Evolutionary conservation across 2,888 invertebrate genomes (phyloP), one percentile per base, ranked within the genome.

Genomic region (Strigamia maritima): DNA sequence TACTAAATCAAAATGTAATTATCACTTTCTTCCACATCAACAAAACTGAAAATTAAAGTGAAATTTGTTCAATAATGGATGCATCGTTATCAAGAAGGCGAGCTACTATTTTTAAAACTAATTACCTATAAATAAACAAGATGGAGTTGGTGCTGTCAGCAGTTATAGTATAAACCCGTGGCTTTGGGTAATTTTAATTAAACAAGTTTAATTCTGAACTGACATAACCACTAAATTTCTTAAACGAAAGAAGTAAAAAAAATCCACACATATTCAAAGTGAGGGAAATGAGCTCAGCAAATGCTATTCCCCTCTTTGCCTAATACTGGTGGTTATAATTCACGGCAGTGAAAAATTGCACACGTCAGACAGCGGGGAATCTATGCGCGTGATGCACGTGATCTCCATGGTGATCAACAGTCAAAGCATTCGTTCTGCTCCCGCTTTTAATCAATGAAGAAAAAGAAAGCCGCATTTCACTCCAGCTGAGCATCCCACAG

Each of bases 201-300:
- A 54, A 54, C 19, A 54, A 54, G 54, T 54, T 54, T 54, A 54
- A 54, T 54, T 54, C 54, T 19, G 3, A 54, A 54, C 54, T 54
- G 54, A 54, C 54, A 54, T 54, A 54, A 54, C 54, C 54, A 54
- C 19, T 54, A 54, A 54, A 54, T 54, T 54, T 54, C 54, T 19
- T n/a, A 54, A 22, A 19, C n/a, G 54, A 19, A 54, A 8, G 19
- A 19, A 19, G 8, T 2, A 54, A 54, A 54, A 49, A 54, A 54
- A 8, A 54, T 19, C 7, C 19, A 54, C 54, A 22, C 54, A 54
- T 54, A 54, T 54, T 54, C 19, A 54, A 54, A 54, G 54, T 54
- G 54, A 54, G 54, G 54, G 54, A 54, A 54, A 54, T 54, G 54
- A 54, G 54, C 54, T 54, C 54, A 54, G 54, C 54, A 54, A 54